Base-by-base conservation (phyloP, 2,113 vertebrate genomes). In the Athene noctua region DNA sequence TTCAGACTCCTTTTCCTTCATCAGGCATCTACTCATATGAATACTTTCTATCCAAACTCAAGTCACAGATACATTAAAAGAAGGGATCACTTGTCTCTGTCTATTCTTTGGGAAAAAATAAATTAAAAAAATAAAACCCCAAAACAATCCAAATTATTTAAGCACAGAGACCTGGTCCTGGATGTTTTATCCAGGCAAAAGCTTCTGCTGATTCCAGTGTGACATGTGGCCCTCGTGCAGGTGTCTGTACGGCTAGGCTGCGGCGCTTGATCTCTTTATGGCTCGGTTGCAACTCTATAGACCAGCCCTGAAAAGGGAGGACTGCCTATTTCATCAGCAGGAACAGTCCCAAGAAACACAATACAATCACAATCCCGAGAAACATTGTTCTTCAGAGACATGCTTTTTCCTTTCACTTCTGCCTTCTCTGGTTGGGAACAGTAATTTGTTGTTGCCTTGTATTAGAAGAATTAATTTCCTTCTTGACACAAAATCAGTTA, bases 301-400 rank as follows among this genome's bases (percentile, higher is more conserved):
- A 20, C 4, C 61, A 78, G 65, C 57, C 78, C 40, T 25, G 36
- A n/a, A 73, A 81, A 71, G 73, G 61, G 15, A 47, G 47, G 20
- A 19, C 61, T 73, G 58, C 22, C 29, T 19, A 32, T 20, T 93
- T 21, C 86, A 55, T 51, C 32, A 17, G 74, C 74, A 96, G 58
- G 18, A 94, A 4, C 74, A 68, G 70, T 34, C 79, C 78, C 66
- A 9, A 52, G 81, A n/a, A 93, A 57, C 83, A 67, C 27, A 3
- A 23, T 0, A 29, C 34, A 91, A 21, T 82, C 91, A 86, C 68
- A 67, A 19, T 84, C 83, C 83, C 86, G 38, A 80, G 77, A 95
- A 96, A 61, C 86, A 96, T 34, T 49, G 83, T 20, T 88, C 88
- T 84, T 91, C 38, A 32, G 86, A 88, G 85, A 84, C 80, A 47